These are phyloP conservation scores for Pseudococcus longispinus DNA, from an alignment of 2,888 invertebrate species.

Conservation along the genomic window DNA sequence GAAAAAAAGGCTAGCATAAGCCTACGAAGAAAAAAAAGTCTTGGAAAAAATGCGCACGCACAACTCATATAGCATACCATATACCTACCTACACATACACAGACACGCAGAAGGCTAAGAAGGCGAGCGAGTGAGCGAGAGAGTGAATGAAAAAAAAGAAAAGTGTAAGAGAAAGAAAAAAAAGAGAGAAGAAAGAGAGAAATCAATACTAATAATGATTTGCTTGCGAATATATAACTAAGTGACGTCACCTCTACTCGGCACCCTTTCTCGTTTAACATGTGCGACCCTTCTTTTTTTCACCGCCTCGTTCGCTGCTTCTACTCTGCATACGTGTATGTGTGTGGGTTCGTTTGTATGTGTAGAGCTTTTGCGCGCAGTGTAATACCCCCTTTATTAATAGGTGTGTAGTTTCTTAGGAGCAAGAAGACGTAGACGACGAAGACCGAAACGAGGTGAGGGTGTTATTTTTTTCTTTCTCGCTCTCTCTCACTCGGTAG, in stretches of 20 bases:
- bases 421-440: background rate
- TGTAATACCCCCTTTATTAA: constrained; percentile 42
- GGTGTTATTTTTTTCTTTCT: background rate
- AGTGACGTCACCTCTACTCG: constrained; percentile 56
- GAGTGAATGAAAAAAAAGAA: background rate
- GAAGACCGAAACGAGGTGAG: background rate
- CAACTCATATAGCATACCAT: constrained; percentile 51
- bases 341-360: background rate
- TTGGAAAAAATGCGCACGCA: constrained; percentile 52
- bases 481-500: background rate
- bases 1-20: background rate
- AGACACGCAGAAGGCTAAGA: background rate
- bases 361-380: background rate
- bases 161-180: constrained; percentile 14
- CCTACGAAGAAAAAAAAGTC: constrained; percentile 9
- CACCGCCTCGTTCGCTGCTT: background rate
- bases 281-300: constrained; percentile 48
- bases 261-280: constrained; percentile 47
- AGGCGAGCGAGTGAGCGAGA: background rate
- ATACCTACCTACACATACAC: background rate
- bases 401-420: constrained; percentile 49
- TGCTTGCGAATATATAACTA: constrained; percentile 57
- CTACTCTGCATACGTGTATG: background rate
- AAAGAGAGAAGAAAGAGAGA: constrained; percentile 36
- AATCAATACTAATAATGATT: constrained; percentile 57